Evolutionary conservation across 2,888 invertebrate genomes (phyloP), one percentile per base, ranked within the genome.

Genomic region (Germaria angustata): DNA sequence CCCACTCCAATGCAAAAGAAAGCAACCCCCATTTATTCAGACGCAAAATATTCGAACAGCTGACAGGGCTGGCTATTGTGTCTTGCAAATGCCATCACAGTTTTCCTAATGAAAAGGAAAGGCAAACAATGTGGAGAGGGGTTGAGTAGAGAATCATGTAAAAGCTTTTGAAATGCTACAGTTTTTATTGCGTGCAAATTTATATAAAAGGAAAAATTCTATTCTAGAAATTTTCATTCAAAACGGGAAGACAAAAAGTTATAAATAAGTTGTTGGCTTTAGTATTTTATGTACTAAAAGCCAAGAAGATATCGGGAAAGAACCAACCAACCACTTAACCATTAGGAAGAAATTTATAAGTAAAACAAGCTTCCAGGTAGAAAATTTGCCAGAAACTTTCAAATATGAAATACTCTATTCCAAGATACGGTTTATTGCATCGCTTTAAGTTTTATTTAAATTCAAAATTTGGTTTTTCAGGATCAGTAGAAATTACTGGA

Each of bases 1-100:
- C 61, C 34, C 28, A 39, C 65, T 24, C 9, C 17, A 49, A n/a
- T 1, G 36, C 1, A 3, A 13, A 34, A 2, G 1, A 39, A 59
- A 76, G 32, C 75, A 55, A 65, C 75, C 63, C 24, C 65, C 65
- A 46, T 65, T 20, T 5, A 22, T 22, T 1, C 15, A 46, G 9
- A 28, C 2, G 28, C 2, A 11, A 71, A 78, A 65, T 57, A 78
- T 71, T 65, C 65, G 15, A 78, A 65, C 78, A 78, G 78, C 78
- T 78, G 78, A 71, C 78, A 71, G 11, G 46, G 1, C 3, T 51
- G 41, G 2, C 13, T 17, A 15, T 39, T 15, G 13, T 28, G 36
- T 9, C 6, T 36, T 17, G 3, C 44, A 71, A 72, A 79, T 79
- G 41, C 79, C 79, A 79, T 79, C 79, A 79, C 79, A 72, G 28